Evolutionary conservation across 2,113 vertebrate genomes (phyloP).

Genomic region (Colius striatus): DNA sequence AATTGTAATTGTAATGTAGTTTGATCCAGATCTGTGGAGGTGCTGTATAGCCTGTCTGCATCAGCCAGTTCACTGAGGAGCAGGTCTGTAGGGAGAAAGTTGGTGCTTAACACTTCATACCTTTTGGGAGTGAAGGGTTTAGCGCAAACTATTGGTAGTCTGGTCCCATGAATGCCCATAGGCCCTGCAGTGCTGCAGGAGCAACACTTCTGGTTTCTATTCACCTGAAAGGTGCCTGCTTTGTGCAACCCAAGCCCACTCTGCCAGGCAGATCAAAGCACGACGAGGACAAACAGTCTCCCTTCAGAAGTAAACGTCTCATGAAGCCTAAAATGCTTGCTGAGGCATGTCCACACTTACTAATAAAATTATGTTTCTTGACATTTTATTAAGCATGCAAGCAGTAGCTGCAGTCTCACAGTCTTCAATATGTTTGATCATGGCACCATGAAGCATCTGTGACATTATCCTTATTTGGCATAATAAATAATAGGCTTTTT

Average conservation of each 20-base stretch:
- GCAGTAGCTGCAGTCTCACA: neutral
- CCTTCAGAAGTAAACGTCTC: neutral
- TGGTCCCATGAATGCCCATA: neutral
- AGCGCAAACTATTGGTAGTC: neutral
- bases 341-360: neutral
- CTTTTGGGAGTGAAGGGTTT: neutral
- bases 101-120: neutral
- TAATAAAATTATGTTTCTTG: neutral
- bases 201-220: neutral
- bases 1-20: neutral
- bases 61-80: neutral
- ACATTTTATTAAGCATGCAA: neutral
- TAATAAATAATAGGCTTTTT: neutral
- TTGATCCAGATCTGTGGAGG: neutral
- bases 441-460: neutral
- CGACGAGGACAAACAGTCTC: neutral
- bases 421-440: neutral
- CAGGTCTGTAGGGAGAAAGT: neutral
- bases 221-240: neutral
- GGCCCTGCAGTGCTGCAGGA: neutral
- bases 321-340: neutral
- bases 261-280: neutral
- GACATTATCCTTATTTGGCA: neutral
- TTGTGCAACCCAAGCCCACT: neutral
- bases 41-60: accelerated